Evolutionary conservation across 2,888 invertebrate genomes (phyloP).

Genomic region (Drosophila pegasa): DNA sequence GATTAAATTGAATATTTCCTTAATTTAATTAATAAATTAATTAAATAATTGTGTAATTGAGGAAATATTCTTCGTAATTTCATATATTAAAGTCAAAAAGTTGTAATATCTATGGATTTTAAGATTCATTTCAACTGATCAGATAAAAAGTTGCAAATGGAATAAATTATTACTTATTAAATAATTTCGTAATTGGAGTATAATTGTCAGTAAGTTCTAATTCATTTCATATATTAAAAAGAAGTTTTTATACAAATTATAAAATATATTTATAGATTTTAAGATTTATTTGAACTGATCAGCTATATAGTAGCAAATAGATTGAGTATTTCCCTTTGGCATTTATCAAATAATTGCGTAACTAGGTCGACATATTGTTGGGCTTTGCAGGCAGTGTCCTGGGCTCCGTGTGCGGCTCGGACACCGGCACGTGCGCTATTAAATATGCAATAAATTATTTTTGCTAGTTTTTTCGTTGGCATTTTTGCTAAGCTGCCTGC

Average conservation of each 20-base stretch:
- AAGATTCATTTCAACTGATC: no score
- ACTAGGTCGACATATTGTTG: slow-evolving; percentile 9
- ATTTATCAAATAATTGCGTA: neutral
- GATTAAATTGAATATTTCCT: no score
- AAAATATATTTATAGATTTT: no score
- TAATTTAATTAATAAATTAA: no score
- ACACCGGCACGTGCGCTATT: slow-evolving; percentile 77
- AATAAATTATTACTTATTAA: neutral
- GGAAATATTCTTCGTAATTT: no score
- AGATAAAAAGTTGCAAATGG: neutral
- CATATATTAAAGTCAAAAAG: neutral
- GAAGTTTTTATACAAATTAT: no score
- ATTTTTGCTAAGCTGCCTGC: slow-evolving; percentile 80
- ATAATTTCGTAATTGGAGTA: neutral
- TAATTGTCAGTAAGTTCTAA: no score
- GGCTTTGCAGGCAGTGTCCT: slow-evolving; percentile 12
- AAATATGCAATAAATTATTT: slow-evolving; percentile 82
- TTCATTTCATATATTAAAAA: no score
- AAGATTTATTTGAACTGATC: no score
- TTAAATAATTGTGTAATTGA: no score
- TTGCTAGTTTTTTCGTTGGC: slow-evolving; percentile 63
- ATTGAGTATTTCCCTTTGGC: neutral
- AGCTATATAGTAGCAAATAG: neutral
- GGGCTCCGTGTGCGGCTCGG: slow-evolving; percentile 23
- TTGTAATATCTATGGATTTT: no score